Evolutionary conservation across 2,113 vertebrate species (phyloP).

Genomic region (Strix aluco): DNA sequence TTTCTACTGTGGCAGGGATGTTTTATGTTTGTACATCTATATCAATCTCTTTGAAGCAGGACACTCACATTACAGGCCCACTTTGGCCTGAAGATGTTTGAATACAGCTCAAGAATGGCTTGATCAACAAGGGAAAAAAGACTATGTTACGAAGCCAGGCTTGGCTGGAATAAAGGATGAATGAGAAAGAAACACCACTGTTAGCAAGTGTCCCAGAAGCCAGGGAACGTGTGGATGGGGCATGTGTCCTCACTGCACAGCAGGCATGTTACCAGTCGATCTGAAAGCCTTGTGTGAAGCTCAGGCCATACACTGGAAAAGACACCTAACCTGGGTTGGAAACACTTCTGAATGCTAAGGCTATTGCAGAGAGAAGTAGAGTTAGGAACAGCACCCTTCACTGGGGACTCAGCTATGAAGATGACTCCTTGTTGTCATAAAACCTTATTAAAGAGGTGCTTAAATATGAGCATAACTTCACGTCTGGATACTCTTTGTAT

Average conservation of each 20-base stretch:
- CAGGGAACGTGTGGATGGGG: neutral
- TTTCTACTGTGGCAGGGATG: neutral
- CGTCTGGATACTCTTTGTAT: neutral
- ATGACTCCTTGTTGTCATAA: neutral
- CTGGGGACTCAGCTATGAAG: neutral
- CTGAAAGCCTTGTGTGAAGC: neutral
- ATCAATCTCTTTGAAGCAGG: neutral
- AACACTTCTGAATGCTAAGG: neutral
- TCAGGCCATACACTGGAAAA: neutral
- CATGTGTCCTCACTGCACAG: neutral
- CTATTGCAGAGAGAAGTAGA: neutral
- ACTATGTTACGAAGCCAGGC: neutral
- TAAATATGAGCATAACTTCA: neutral
- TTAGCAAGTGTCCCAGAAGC: neutral
- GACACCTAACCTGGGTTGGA: neutral
- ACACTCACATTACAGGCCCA: neutral
- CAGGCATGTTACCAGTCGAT: too few species aligned
- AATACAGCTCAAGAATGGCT: neutral
- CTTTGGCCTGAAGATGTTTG: neutral
- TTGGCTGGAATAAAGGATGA: neutral
- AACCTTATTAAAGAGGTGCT: neutral
- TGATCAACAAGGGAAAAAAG: neutral
- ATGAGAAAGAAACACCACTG: neutral
- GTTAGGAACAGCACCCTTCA: neutral
- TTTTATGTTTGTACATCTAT: neutral